Evolutionary conservation across 1,140 invertebrate genomes (phyloP).

Genomic region (Orussus abietinus): DNA sequence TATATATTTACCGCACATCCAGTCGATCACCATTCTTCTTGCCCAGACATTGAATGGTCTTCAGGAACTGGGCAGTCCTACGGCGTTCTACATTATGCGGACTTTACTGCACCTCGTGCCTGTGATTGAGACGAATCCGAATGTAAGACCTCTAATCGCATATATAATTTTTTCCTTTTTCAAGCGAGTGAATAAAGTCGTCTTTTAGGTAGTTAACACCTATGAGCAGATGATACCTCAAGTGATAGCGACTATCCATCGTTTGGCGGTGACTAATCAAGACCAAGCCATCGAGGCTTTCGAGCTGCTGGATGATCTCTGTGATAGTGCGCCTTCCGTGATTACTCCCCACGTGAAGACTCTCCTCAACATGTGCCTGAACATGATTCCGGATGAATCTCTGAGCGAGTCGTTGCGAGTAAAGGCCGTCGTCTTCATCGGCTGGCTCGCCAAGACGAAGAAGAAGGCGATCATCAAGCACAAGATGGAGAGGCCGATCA

Average conservation of each 20-base stretch:
- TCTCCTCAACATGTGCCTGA: slow-evolving; percentile 65
- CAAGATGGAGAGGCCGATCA: slow-evolving; percentile 68
- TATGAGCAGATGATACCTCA: slow-evolving; percentile 63
- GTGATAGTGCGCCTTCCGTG: slow-evolving; percentile 63
- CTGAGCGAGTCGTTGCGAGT: slow-evolving; percentile 60
- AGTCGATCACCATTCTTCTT: slow-evolving; percentile 56
- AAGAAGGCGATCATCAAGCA: slow-evolving; percentile 74
- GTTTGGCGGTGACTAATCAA: slow-evolving; percentile 56
- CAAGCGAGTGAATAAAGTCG: no score
- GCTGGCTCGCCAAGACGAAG: slow-evolving; percentile 62
- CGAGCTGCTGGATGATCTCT: slow-evolving; percentile 70
- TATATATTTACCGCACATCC: slow-evolving; percentile 56
- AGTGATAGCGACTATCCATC: slow-evolving; percentile 59
- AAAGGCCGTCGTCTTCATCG: slow-evolving; percentile 66
- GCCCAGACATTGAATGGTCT: slow-evolving; percentile 52
- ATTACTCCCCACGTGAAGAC: slow-evolving; percentile 63
- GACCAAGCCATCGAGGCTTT: slow-evolving; percentile 62
- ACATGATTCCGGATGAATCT: slow-evolving; percentile 56
- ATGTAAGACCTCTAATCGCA: slow-evolving; percentile 53
- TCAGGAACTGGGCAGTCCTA: slow-evolving; percentile 50
- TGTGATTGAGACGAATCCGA: slow-evolving; percentile 57
- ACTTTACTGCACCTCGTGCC: slow-evolving; percentile 61
- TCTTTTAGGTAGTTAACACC: slow-evolving; percentile 57
- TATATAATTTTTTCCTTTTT: slow-evolving; percentile 16
- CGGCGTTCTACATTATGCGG: slow-evolving; percentile 60